Base-by-base conservation (phyloP, 2,113 vertebrate genomes). In the Edolisoma coerulescens region DNA sequence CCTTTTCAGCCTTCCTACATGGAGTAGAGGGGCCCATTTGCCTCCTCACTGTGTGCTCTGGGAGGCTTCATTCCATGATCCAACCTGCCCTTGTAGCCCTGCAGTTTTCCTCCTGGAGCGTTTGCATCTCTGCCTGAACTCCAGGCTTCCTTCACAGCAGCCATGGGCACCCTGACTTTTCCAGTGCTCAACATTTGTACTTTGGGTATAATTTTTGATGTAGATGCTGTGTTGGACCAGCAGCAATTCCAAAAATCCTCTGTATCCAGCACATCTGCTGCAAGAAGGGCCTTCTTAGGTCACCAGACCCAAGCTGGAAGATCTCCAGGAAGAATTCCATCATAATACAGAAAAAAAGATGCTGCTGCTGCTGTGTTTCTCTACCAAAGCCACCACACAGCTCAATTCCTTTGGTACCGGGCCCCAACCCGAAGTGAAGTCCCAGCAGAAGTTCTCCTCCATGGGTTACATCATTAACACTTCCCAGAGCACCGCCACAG, bases 381-480 rank as follows among this genome's bases (percentile, higher is more conserved):
- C 47, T 63, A 81, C 42, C 71, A 92, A 78, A 92, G 56, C 24
- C 44, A 82, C 44, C 49, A 7, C 37, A 27, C 6, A 87, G 41
- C 73, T 84, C 65, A 53, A 0, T 50, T 45, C 49, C 50, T 79
- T 45, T 52, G 53, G 41, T 89, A 13, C 60, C 60, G 37, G n/a
- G 57, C 65, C 53, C 50, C 15, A 5, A 3, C 19, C 32, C 47
- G 32, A 95, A 84, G 87, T 61, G 60, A 50, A 88, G 87, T 87
- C 77, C 93, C 84, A 65, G 22, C 47, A 91, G 93, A 85, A 95
- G 82, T 94, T 92, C 70, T 91, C 45, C 88, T 67, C 26, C 39
- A 2, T 37, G 78, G 14, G 57, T 96, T 85, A 79, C 91, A 64
- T 73, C 87, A 87, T 2, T 45, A 37, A 53, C 89, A 71, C 95